Conservation (phyloP, 2,797 vertebrate species). For the Chiloscyllium punctatum region DNA sequence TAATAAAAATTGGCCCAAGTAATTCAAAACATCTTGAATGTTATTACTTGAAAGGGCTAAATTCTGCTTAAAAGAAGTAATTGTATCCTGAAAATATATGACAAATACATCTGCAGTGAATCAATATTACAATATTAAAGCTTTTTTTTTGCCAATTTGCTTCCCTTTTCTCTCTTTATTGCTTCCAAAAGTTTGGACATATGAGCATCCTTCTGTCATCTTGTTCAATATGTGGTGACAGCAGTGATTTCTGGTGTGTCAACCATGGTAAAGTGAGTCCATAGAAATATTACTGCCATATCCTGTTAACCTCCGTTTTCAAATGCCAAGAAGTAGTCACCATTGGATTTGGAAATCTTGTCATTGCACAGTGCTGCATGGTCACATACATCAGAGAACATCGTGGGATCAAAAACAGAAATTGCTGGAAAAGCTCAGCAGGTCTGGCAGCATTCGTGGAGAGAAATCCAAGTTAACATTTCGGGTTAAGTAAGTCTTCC, state of each 20-base stretch:
- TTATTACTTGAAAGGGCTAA: constrained; percentile 20
- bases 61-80: constrained; percentile 12
- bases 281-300: neutral
- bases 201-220: neutral
- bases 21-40: constrained; percentile 30
- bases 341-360: neutral
- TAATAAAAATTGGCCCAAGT: neutral
- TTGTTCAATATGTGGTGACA: neutral
- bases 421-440: no score
- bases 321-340: neutral
- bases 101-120: neutral
- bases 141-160: neutral
- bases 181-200: neutral
- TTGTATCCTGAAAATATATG: constrained; percentile 15
- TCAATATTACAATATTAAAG: neutral
- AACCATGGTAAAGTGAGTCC: neutral
- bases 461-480: no score
- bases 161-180: neutral
- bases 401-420: no score
- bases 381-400: neutral
- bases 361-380: neutral
- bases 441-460: no score
- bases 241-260: neutral
- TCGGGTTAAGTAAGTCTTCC: no score
- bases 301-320: neutral